phyloP scores from a whole-genome alignment of 2,888 invertebrate species.

The Branchipolynoe longqiensis region DNA sequence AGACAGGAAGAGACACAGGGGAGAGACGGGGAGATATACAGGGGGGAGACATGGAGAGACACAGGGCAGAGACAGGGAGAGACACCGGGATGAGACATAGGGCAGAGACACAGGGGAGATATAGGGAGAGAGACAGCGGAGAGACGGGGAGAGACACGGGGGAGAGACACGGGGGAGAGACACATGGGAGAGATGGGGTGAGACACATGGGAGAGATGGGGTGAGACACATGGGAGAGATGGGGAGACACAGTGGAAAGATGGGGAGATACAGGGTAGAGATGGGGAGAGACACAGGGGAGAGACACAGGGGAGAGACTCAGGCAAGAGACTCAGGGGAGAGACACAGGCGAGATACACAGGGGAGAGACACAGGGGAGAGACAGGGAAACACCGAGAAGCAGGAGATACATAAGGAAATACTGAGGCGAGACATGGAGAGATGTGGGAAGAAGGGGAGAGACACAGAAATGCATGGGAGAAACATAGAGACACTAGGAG shows the following conservation, averaged over 20 bases:
- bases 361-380: background rate
- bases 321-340: background rate
- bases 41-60: background rate
- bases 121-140: background rate
- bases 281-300: too few relatives aligned
- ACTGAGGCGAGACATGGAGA: background rate
- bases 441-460: too few relatives aligned
- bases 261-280: background rate
- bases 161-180: background rate
- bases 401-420: background rate
- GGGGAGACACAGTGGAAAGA: background rate
- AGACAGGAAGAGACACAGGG: background rate
- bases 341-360: background rate
- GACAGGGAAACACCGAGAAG: too few relatives aligned
- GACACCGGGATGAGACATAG: background rate
- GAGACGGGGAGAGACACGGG: background rate
- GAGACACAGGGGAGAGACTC: too few relatives aligned
- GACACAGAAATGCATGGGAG: too few relatives aligned
- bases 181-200: background rate
- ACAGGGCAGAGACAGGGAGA: background rate
- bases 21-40: background rate
- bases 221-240: background rate
- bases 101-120: background rate
- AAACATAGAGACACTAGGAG: too few relatives aligned
- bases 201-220: background rate